Conservation (phyloP, 2,113 vertebrate species). For the Corydoras maculifer region DNA sequence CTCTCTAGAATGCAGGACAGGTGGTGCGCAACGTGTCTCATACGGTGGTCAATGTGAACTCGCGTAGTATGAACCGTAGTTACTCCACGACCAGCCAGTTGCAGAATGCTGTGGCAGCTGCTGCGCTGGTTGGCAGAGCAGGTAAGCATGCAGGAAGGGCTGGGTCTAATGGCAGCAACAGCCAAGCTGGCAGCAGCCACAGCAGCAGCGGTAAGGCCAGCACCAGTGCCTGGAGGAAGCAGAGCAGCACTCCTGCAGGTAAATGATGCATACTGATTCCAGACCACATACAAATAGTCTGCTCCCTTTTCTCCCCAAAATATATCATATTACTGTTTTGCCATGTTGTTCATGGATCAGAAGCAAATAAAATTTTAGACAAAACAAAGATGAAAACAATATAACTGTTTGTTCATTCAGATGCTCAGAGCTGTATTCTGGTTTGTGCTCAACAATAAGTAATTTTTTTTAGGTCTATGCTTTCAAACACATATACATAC, state of each 20-base stretch:
- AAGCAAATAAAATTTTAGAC: no score
- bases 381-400: no score
- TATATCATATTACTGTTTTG: no score
- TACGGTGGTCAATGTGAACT: slow-evolving; percentile 46
- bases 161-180: slow-evolving; percentile 65
- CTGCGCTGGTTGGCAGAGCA: slow-evolving; percentile 73
- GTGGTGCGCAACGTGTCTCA: slow-evolving; percentile 71
- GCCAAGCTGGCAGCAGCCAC: slow-evolving; percentile 43
- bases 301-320: background rate
- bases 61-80: slow-evolving; percentile 74
- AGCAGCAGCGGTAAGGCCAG: slow-evolving; percentile 63
- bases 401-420: no score
- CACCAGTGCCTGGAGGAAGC: slow-evolving; percentile 87
- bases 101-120: slow-evolving; percentile 73
- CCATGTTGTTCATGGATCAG: no score
- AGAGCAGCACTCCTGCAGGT: slow-evolving; percentile 77
- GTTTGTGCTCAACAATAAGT: no score
- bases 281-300: background rate
- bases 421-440: no score
- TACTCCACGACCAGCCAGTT: slow-evolving; percentile 83
- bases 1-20: slow-evolving; percentile 68
- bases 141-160: slow-evolving; percentile 79
- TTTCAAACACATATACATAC: no score
- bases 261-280: slow-evolving; percentile 37
- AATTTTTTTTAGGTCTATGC: no score